Evolutionary conservation across 2,797 vertebrate species (phyloP), one percentile per base, ranked within the genome.

Genomic region (Aphelocoma californica): DNA sequence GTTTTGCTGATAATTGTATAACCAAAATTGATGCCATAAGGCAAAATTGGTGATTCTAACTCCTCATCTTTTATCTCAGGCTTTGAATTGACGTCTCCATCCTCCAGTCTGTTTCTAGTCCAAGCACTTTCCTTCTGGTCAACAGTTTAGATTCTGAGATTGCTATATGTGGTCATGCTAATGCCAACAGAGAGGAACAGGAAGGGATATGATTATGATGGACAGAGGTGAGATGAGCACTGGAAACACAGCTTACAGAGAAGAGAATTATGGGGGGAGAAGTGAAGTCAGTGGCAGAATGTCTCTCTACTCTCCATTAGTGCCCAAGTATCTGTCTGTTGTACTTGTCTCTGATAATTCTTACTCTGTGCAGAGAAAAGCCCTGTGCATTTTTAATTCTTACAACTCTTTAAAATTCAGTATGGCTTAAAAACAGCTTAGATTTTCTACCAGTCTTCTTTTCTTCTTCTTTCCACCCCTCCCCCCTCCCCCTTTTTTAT

Each of bases 181-280:
- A 83, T 78, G n/a, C 65, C 69, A 74, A n/a, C 32, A 48, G 44
- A 82, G 82, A 32, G 32, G 64, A 89, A 48, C 36, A 78, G 34
- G 65, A 77, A 78, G 24, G 32, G 40, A 24, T 93, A 66, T 67
- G 72, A 74, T 89, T 84, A 60, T 94, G 81, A 77, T 91, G 50
- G 85, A 83, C 82, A 86, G 73, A 77, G 72, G 29, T 81, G 60
- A 91, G 29, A 48, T 57, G 42, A 90, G 34, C 19, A 5, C 28
- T 92, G 70, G 62, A 81, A 92, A 74, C 14, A 38, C 11, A 50
- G 29, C 50, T 61, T 75, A 60, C 24, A 82, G 67, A 73, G n/a
- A 72, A 66, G 36, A 77, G 42, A 86, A 83, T 53, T 85, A 45
- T 5, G 9, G 71, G 38, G 38, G 19, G 10, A 77, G 56, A 83